Evolutionary conservation across 2,888 invertebrate species (phyloP).

Genomic region (Metallyticus violacea): DNA sequence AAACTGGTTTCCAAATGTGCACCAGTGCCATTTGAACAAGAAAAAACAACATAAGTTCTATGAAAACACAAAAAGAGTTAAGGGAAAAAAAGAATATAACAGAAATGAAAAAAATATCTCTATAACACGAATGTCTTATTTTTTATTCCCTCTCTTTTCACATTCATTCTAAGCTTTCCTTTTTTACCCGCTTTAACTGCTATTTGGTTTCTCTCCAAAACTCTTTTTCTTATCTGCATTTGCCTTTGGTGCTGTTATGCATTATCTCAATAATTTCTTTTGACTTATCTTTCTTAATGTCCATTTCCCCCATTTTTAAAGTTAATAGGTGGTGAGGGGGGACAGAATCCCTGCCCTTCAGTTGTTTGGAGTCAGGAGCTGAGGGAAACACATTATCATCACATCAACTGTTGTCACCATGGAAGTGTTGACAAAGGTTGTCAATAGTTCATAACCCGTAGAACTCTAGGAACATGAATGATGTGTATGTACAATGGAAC

Average conservation of each 20-base stretch:
- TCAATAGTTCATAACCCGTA: background rate
- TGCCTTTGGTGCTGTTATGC: background rate
- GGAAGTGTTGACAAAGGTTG: conserved; percentile 2
- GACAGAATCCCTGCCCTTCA: background rate
- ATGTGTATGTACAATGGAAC: background rate
- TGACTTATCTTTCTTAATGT: no score
- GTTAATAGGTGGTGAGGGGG: background rate
- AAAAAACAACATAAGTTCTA: background rate
- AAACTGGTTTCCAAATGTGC: background rate
- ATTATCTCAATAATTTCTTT: background rate
- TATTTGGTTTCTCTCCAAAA: no score
- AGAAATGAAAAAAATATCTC: no score
- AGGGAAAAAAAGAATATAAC: background rate
- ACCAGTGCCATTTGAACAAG: background rate
- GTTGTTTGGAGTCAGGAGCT: background rate
- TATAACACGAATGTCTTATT: no score
- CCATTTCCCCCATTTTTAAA: background rate
- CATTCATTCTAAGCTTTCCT: no score
- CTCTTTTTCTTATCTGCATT: background rate
- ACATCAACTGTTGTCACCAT: background rate
- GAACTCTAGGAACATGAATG: background rate
- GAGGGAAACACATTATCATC: background rate
- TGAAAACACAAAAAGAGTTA: background rate
- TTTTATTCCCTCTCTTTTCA: no score
- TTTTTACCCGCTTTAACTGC: no score